Base-by-base conservation (phyloP, 2,113 vertebrate genomes). In the Pica pica region DNA sequence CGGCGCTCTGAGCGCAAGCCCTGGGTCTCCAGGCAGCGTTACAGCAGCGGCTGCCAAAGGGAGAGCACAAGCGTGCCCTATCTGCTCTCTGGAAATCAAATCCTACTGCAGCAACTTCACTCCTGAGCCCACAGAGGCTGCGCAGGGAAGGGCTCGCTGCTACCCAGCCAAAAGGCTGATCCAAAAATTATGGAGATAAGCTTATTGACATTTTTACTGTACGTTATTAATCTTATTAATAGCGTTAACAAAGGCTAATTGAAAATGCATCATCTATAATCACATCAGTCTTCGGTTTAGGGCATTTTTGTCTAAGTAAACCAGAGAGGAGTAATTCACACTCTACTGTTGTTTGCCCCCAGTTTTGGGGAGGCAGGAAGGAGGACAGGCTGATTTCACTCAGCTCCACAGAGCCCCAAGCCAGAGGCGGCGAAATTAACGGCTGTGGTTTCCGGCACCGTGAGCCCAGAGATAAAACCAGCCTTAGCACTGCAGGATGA, bases 221-320 rank as follows among this genome's bases (percentile, higher is more conserved):
- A 97, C 14, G 27, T 97, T 97, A 97, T 98, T 97, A 97, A 98
- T 97, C 96, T 97, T 96, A 97, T 97, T 98, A 97, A 98, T 97
- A 97, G 95, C 59, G 6, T 95, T 98, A 98, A 97, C 96, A 97
- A 97, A 97, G 92, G 95, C 94, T 98, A 98, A 98, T 97, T 98
- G 94, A 98, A 98, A 98, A 97, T 63, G 89, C 96, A 94, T 97
- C 96, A 76, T 97, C 96, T 97, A 84, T 97, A 98, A 97, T 95
- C 97, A 94, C 16, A 60, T 96, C 96, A 96, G 95, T 74, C 95
- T 97, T 98, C 33, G 56, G 96, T 97, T 97, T 95, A 93, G 71
- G 89, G 65, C n/a, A 31, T 93, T 98, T 98, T 96, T 96, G 95
- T 97, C 95, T 75, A 93, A 97, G 94, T 94, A 97, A 97, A 97